Base-by-base conservation (phyloP, 2,113 vertebrate genomes). In the Pseudopipra pipra region DNA sequence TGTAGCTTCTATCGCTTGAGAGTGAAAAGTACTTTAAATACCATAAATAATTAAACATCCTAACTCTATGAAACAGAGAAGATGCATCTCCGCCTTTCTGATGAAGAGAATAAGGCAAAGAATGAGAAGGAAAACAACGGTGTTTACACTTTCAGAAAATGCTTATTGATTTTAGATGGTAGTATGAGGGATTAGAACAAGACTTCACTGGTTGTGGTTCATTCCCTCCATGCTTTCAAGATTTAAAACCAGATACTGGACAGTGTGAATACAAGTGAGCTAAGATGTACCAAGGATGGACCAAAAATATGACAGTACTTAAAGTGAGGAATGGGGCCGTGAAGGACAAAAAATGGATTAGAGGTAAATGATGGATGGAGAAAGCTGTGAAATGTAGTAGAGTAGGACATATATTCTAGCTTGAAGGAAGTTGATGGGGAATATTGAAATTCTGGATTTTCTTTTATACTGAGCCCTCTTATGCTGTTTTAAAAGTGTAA, bases 31-130 rank as follows among this genome's bases (percentile, higher is more conserved):
- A 90, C 73, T 93, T 90, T 92, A 94, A 94, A 95, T 90, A 89
- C 46, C 28, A 90, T 95, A 92, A 97, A 96, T 96, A 94, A 95
- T 96, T 96, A 90, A 96, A 84, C 49, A 44, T 87, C 56, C 28
- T 44, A 84, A 75, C 88, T 95, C 88, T 66, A 1, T 88, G 73
- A 93, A 93, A 66, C 52, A 84, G 44, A 43, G 54, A 92, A 89
- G 90, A 84, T 92, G 54, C 49, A 62, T 76, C 79, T 86, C 37
- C 27, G 24, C 79, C 70, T 86, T 92, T 93, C 73, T 85, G 88
- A 78, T 82, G 37, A 89, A 61, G 61, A 67, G 61, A 92, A 56
- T 72, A 88, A 90, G 72, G 70, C 3, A 9, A 95, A 95, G n/a
- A n/a, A 41, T 62, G 66, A 89, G 39, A 65, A 89, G 88, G 52